Base-by-base conservation (phyloP, 2,797 vertebrate genomes). In the Sandelia bainsii region DNA sequence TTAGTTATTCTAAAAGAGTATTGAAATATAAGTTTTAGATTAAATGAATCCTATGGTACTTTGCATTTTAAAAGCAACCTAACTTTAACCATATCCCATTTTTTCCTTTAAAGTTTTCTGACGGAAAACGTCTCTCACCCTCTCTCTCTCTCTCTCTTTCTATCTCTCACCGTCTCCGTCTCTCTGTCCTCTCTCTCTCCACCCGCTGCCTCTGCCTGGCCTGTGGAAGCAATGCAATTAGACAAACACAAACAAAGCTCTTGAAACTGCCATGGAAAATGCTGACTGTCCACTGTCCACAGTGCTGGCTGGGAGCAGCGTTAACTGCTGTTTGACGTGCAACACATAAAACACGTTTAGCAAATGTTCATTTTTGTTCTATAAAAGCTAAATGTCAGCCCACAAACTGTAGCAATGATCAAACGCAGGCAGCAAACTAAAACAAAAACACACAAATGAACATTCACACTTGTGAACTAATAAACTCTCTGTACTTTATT, bases 141-240 rank as follows among this genome's bases (percentile, higher is more conserved):
- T 22, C 12, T 25, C 29, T 37, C 37, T 37, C 37, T 11, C 37
- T 12, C 10, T 12, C 37, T 37, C 51, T 48, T 45, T 19, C 45
- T 6, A 1, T 29, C 57, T 52, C 29, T 52, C 25, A 60, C 51
- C 51, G 17, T 45, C 66, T 39, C 29, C 19, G 3, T 32, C 63
- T 27, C 56, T 13, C 46, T 72, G 40, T 44, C 68, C 66, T 39
- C 29, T 19, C 29, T 19, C 63, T 23, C 56, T 11, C 46, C 44
- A 57, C 59, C 80, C 67, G 3, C 53, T 61, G 72, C 58, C 81
- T 80, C 82, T 89, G 87, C 74, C 83, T 80, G 88, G 85, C 51
- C 82, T 81, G 89, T 92, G 91, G 92, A 94, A 94, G 89, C 89
- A 90, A 94, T 93, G 92, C 91, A 93, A 93, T 93, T 93, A 92